Conservation (phyloP, 2,888 invertebrate genomes). For the Polylopha cassiicola region DNA sequence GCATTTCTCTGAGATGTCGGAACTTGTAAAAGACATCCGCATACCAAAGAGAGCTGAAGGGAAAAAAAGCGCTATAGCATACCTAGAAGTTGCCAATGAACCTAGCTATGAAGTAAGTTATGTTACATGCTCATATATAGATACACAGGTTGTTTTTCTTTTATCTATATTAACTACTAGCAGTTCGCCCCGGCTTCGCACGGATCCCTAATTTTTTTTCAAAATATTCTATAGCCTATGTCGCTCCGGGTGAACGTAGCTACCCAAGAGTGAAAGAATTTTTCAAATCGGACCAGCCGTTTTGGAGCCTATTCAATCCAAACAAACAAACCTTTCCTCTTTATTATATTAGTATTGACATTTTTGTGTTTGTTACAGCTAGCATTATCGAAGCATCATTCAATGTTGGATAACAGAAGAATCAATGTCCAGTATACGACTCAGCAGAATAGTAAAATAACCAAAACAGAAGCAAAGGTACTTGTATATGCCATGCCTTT, state of each 20-base stretch:
- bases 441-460: conserved; percentile 58
- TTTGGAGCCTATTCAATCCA: too few species aligned
- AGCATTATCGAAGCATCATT: conserved; percentile 67
- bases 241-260: too few species aligned
- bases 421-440: conserved; percentile 66
- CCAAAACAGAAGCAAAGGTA: conserved; percentile 61
- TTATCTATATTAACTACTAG: too few species aligned
- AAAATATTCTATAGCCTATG: too few species aligned
- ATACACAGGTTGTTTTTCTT: too few species aligned
- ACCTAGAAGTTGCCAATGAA: conserved; percentile 58
- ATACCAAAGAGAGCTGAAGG: conserved; percentile 48
- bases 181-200: too few species aligned
- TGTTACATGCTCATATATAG: neutral
- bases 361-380: conserved; percentile 42
- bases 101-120: conserved; percentile 56
- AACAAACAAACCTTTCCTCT: too few species aligned
- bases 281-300: too few species aligned
- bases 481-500: neutral
- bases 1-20: conserved; percentile 58
- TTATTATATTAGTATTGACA: neutral
- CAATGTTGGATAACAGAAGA: conserved; percentile 61
- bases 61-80: conserved; percentile 60
- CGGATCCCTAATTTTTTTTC: too few species aligned
- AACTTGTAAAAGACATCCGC: conserved; percentile 53
- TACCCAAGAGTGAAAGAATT: too few species aligned